Evolutionary conservation across 2,888 invertebrate species (phyloP).

Genomic region (Lasiommata megera): DNA sequence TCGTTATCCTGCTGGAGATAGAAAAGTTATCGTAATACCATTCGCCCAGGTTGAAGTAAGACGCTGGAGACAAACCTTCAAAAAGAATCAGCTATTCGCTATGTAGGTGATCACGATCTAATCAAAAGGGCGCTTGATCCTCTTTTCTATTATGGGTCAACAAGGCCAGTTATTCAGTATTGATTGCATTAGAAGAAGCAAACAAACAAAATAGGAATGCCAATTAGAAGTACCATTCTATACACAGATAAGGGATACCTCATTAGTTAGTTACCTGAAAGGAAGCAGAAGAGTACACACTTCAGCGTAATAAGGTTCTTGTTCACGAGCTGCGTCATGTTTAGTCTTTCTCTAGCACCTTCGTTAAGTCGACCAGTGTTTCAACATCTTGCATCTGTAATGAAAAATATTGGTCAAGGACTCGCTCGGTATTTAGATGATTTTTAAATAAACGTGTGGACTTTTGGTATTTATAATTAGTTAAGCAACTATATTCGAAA

Average conservation of each 20-base stretch:
- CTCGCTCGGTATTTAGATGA: background rate
- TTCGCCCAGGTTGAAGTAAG: too few relatives aligned
- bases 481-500: too few relatives aligned
- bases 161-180: background rate
- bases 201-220: background rate
- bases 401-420: constrained; percentile 5
- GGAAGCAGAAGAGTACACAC: constrained; percentile 90
- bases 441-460: constrained; percentile 1
- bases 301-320: constrained; percentile 88
- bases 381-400: constrained; percentile 52
- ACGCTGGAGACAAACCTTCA: too few relatives aligned
- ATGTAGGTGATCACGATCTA: too few relatives aligned
- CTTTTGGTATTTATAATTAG: background rate
- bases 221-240: background rate
- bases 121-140: too few relatives aligned
- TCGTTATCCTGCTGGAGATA: too few relatives aligned
- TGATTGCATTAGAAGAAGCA: background rate
- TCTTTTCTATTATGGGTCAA: too few relatives aligned
- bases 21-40: too few relatives aligned
- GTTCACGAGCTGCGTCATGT: constrained; percentile 79
- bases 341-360: constrained; percentile 30
- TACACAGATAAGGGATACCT: background rate
- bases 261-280: constrained; percentile 83
- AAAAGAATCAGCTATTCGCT: too few relatives aligned
- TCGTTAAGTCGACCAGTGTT: constrained; percentile 33